A percentile compares a stretch with the other conserved stretches of the same genome.
Evolutionary conservation across 2,113 vertebrate genomes (phyloP).

Genomic region (sheep (Ovis aries)): ARS-UI_Ramb_v3.0 NC_056070.1:27968001-27968500

Average conservation of each 20-base stretch:
- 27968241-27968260: slow-evolving; percentile 54
- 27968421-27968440: not conserved
- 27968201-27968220: slow-evolving; percentile 72
- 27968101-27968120: slow-evolving; percentile 60
- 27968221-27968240: slow-evolving; percentile 60
- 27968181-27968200: slow-evolving; percentile 67
- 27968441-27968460: not conserved
- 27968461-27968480: not conserved
- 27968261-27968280: slow-evolving; percentile 50
- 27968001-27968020: slow-evolving; percentile 48
- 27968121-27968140: slow-evolving; percentile 71
- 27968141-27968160: slow-evolving; percentile 76
- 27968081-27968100: slow-evolving; percentile 60
- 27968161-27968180: slow-evolving; percentile 73
- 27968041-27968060: slow-evolving; percentile 63
- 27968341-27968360: not conserved
- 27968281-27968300: not conserved
- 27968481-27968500: not conserved
- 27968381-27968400: not conserved
- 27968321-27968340: not conserved
- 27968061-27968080: slow-evolving; percentile 71
- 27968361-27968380: not conserved
- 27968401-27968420: slow-evolving; percentile 18
- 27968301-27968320: not conserved
- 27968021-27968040: slow-evolving; percentile 28